These are phyloP conservation scores for Moxostoma hubbsi DNA, from an alignment of 2,797 vertebrate genomes.

Conservation along the genomic window DNA sequence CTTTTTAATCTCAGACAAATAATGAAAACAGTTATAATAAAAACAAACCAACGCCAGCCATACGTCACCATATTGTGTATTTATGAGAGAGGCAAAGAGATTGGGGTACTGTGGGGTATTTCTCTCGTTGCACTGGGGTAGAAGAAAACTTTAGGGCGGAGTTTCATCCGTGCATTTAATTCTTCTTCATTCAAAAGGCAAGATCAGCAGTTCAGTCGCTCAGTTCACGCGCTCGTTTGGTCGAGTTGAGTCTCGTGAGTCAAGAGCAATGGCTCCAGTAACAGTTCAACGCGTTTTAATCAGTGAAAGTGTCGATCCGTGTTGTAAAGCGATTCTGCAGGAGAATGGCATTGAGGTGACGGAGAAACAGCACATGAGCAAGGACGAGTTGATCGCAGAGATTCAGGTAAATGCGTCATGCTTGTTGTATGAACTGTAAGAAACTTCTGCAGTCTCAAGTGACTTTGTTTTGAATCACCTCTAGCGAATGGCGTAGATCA, in stretches of 20 bases:
- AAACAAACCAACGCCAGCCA: no score
- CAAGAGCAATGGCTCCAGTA: constrained; percentile 80
- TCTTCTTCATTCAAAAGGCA: constrained; percentile 64
- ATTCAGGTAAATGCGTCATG: constrained; percentile 79
- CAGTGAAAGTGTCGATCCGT: constrained; percentile 91
- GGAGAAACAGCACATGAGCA: constrained; percentile 84
- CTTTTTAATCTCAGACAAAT: no score
- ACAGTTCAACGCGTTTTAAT: constrained; percentile 83
- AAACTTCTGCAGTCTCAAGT: background rate
- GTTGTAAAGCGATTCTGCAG: constrained; percentile 85
- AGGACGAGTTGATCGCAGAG: constrained; percentile 86
- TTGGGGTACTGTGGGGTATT: no score
- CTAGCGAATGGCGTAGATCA: background rate
- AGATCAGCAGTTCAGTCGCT: constrained; percentile 1
- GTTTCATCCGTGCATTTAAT: background rate
- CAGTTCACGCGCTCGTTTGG: background rate
- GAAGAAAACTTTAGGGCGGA: constrained; percentile 6
- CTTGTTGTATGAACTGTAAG: no score
- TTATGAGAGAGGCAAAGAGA: no score
- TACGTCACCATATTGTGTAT: no score
- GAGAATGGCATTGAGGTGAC: constrained; percentile 87
- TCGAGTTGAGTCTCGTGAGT: background rate
- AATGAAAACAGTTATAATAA: no score
- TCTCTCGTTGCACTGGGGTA: no score
- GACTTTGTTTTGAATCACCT: background rate